Evolutionary conservation across 2,888 invertebrate species (phyloP).

Genomic region (Acanthacorydalis orientalis): DNA sequence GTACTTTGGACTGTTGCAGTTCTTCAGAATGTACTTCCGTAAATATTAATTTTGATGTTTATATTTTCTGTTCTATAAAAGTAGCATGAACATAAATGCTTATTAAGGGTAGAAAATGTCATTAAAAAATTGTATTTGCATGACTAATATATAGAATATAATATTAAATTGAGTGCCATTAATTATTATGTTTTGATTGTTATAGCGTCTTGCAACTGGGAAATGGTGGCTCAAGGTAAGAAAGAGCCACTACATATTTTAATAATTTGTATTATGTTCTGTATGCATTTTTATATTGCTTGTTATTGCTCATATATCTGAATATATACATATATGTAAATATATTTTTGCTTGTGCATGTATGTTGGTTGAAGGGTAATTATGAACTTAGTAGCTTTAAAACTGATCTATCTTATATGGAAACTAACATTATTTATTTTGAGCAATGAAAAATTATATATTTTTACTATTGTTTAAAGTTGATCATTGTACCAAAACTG

Average conservation of each 20-base stretch:
- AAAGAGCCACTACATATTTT: conserved; percentile 11
- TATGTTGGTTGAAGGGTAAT: no score
- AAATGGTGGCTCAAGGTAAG: conserved; percentile 47
- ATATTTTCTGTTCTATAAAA: not conserved
- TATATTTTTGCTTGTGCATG: no score
- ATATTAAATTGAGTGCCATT: not conserved
- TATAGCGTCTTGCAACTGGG: conserved; percentile 42
- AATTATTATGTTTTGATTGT: conserved; percentile 25
- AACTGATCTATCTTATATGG: no score
- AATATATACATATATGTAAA: not conserved
- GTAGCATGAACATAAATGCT: not conserved
- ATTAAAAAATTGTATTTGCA: not conserved
- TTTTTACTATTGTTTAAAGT: no score
- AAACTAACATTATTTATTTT: no score
- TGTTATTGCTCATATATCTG: not conserved
- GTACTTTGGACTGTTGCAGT: no score
- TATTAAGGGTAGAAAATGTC: not conserved
- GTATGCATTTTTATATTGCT: not conserved
- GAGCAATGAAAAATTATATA: no score
- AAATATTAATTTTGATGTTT: not conserved
- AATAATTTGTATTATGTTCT: not conserved
- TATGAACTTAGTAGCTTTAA: not conserved
- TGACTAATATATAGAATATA: not conserved
- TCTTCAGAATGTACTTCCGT: no score
- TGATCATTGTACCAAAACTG: no score